Percentiles rank a stretch among this genome's conserved stretches.
phyloP scores from a whole-genome alignment of 1,140 invertebrate genomes.

The Homarus americanus region DNA sequence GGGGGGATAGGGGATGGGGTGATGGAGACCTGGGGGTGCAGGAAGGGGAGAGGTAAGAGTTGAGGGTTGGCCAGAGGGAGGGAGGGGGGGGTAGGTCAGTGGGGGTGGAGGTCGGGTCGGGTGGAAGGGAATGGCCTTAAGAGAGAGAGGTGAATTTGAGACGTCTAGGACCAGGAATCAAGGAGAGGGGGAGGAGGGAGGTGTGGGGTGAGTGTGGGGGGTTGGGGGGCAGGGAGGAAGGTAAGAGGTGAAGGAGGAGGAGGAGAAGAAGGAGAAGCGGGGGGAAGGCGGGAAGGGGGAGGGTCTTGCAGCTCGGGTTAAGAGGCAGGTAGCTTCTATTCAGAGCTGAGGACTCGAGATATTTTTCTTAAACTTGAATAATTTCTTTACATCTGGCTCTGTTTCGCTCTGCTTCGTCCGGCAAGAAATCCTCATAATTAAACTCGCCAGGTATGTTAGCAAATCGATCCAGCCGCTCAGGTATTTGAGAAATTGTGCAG shows the following conservation, averaged over 20 bases:
- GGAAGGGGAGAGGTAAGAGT: not conserved
- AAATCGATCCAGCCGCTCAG: constrained; percentile 32
- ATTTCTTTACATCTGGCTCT: constrained; percentile 52
- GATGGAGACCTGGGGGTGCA: not conserved
- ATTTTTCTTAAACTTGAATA: constrained; percentile 59
- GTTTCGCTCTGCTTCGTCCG: constrained; percentile 52
- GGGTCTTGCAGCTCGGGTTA: constrained; percentile 39
- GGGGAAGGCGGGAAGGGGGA: not conserved
- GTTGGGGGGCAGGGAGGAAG: not conserved
- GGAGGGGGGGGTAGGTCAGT: not conserved
- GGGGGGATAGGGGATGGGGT: not conserved
- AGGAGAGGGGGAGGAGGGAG: not conserved
- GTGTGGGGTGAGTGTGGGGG: not conserved
- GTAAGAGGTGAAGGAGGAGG: not conserved
- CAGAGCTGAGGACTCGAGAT: constrained; percentile 47
- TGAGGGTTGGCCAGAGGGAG: not conserved
- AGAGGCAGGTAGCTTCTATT: constrained; percentile 63
- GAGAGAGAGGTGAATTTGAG: constrained; percentile 45
- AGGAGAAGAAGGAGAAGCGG: constrained; percentile 1
- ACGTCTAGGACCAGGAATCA: constrained; percentile 31
- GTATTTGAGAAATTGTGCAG: constrained; percentile 10
- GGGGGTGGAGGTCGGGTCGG: not conserved
- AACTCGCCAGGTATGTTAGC: constrained; percentile 17
- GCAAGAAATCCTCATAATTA: constrained; percentile 24
- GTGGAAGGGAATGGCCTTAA: constrained; percentile 24